Percentiles rank a stretch among this genome's conserved stretches.
These are phyloP conservation scores for Aspidapion aeneum DNA, from an alignment of 2,888 invertebrate species.

Conservation along the genomic window DNA sequence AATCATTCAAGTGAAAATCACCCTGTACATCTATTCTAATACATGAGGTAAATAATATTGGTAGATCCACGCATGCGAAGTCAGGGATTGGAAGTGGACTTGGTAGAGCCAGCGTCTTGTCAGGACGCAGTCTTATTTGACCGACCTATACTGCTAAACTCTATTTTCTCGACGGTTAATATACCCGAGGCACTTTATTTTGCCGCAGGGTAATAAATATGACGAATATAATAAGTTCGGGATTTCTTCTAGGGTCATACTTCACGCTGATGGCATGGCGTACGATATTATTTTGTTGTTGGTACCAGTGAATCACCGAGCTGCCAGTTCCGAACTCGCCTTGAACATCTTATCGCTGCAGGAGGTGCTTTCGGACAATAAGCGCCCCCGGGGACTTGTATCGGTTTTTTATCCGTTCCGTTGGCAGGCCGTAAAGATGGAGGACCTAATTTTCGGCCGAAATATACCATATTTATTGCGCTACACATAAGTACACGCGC, in stretches of 20 bases:
- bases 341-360: slow-evolving; percentile 43
- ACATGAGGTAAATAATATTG: too few relatives aligned
- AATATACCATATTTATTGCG: slow-evolving; percentile 25
- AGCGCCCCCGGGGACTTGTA: slow-evolving; percentile 42
- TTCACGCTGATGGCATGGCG: slow-evolving; percentile 30
- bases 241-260: slow-evolving; percentile 29
- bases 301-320: slow-evolving; percentile 41
- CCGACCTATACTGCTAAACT: background rate
- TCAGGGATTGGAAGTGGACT: too few relatives aligned
- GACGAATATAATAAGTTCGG: slow-evolving; percentile 20
- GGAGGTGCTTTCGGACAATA: slow-evolving; percentile 45
- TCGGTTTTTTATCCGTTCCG: slow-evolving; percentile 45
- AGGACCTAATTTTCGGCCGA: slow-evolving; percentile 47
- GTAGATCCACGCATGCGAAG: too few relatives aligned
- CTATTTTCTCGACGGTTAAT: background rate
- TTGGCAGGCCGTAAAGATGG: slow-evolving; percentile 47
- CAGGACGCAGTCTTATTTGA: background rate
- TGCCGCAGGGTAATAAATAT: slow-evolving; percentile 12
- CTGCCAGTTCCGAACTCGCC: slow-evolving; percentile 30
- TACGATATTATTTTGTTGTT: slow-evolving; percentile 42
- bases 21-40: too few relatives aligned
- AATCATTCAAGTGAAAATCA: too few relatives aligned
- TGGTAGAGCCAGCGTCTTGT: too few relatives aligned
- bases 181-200: background rate
- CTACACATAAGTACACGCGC: background rate